Evolutionary conservation across 2,888 invertebrate species (phyloP).

Genomic region (Tenthredo distinguenda): DNA sequence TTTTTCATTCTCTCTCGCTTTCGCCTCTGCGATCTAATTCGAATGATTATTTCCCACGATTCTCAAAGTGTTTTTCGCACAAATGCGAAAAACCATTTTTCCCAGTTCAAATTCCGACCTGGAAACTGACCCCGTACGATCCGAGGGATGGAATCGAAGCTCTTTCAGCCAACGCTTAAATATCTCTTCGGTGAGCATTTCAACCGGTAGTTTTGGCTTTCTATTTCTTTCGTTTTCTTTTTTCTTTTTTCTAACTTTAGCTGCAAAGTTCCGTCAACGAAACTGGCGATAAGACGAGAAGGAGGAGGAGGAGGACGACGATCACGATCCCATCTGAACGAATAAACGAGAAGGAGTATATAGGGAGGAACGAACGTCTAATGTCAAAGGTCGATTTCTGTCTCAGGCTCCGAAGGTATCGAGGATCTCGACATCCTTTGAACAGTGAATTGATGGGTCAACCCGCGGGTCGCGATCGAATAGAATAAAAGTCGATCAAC

Average conservation of each 20-base stretch:
- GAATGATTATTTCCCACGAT: not conserved
- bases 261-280: conserved; percentile 10
- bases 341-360: not conserved
- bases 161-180: not conserved
- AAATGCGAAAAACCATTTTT: too few species aligned
- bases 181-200: not conserved
- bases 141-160: not conserved
- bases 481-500: conserved; percentile 66
- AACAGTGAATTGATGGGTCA: conserved; percentile 49
- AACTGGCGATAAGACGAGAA: conserved; percentile 9
- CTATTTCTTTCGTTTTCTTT: not conserved
- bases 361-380: not conserved
- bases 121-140: too few species aligned
- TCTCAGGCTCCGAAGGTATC: conserved; percentile 26
- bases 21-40: not conserved
- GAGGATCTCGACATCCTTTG: conserved; percentile 29
- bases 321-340: conserved; percentile 19
- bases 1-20: too few species aligned
- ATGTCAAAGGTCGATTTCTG: conserved; percentile 40
- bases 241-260: not conserved
- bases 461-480: conserved; percentile 59
- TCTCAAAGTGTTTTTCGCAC: not conserved
- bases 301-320: not conserved
- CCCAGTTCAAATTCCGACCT: too few species aligned
- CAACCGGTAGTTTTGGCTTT: not conserved